Evolutionary conservation across 2,888 invertebrate genomes (phyloP).

Genomic region (Dryobota labecula): DNA sequence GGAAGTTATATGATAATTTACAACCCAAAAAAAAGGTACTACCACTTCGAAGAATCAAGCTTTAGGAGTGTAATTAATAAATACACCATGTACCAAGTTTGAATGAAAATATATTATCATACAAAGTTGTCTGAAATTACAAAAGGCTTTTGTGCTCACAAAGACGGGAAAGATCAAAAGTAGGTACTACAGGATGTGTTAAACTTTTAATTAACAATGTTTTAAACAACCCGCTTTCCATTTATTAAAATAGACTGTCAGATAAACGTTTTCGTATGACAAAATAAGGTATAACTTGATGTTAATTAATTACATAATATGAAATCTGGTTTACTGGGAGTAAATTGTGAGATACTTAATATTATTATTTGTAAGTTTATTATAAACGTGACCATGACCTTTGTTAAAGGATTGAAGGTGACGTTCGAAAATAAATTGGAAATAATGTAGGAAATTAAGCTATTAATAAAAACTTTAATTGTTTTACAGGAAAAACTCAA

Average conservation of each 20-base stretch:
- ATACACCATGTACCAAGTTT: slow-evolving; percentile 5
- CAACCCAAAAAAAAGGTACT: too few relatives aligned
- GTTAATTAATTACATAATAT: slow-evolving; percentile 9
- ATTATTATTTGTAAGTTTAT: neutral
- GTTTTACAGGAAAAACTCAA: neutral
- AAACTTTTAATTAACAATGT: slow-evolving; percentile 45
- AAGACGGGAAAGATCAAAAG: slow-evolving; percentile 20
- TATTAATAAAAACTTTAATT: neutral
- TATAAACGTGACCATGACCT: neutral
- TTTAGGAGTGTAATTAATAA: slow-evolving; percentile 26
- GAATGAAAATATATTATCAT: slow-evolving; percentile 7
- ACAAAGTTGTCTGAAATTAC: slow-evolving; percentile 11
- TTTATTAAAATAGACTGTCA: slow-evolving; percentile 23
- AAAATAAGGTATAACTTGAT: slow-evolving; percentile 17
- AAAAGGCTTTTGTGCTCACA: slow-evolving; percentile 13
- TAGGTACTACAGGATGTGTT: neutral
- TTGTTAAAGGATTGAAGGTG: neutral
- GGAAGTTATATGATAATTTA: too few relatives aligned
- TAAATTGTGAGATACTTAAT: neutral
- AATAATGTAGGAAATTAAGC: neutral
- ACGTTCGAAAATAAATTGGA: neutral
- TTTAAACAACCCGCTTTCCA: neutral
- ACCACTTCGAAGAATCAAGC: too few relatives aligned
- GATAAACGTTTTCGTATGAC: slow-evolving; percentile 7
- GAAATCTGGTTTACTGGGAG: neutral